Base-by-base conservation (phyloP, 1,140 invertebrate species). In the Ips nitidus region DNA sequence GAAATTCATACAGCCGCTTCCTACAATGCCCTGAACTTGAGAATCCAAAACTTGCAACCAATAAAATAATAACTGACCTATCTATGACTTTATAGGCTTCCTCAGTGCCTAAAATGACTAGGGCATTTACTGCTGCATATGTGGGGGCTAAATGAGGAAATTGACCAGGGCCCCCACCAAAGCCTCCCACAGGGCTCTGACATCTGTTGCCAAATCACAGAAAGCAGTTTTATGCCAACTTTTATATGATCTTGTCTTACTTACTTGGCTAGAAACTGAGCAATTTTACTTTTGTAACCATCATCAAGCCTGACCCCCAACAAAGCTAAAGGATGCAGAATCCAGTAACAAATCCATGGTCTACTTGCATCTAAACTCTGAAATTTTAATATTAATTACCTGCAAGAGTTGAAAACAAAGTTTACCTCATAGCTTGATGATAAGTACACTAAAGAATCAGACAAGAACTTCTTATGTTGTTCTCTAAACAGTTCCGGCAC, bases 271-370 rank as follows among this genome's bases (percentile, higher is more conserved):
- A 94, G 79, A 80, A 94, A 94, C 38, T 86, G 76, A 37, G 88
- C 87, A 71, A 93, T 85, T 77, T 87, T 80, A 55, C 86, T 85
- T 69, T 89, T 84, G n/a, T 86, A 59, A 61, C 66, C 72, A 88
- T 86, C 82, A 71, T 89, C 84, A 55, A 96, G 83, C 75, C 86
- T 84, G 66, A 89, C 87, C 73, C 90, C 90, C 39, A 98, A 81
- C 52, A 98, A 79, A 78, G 91, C 88, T n/a, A 98, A 82, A 4
- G 93, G 89, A 83, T 98, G 94, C 37, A 97, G 80, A 72, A 95
- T 95, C 97, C 97, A 98, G 79, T 97, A 98, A 77, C 94, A 91
- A 40, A 98, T 81, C 97, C 97, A 99, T 3, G 96, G 89, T 74
- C 94, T 86, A 80, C 94, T 97, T n/a, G 92, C 91, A 86, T 98